phyloP scores from a whole-genome alignment of 37 sponge, comb jelly and placozoan species.

The Petrosia ficiformis region DNA sequence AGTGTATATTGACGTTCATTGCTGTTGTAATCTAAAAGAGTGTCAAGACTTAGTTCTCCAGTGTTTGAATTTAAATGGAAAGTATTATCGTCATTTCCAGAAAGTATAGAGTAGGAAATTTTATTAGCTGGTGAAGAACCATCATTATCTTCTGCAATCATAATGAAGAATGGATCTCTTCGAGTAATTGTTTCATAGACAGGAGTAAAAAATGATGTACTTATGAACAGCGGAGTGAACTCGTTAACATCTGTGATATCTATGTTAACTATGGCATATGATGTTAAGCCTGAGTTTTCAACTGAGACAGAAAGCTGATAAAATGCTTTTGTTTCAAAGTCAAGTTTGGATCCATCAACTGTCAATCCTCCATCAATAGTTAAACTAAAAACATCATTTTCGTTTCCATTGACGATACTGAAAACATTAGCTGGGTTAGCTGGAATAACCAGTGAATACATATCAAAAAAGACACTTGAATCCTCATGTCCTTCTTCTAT shows the following conservation, averaged over 20 bases:
- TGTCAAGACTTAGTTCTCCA: conserved; percentile 31
- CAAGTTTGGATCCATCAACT: conserved; percentile 4
- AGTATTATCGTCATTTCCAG: conserved; percentile 8
- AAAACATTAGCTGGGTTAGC: not conserved
- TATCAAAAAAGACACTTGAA: not conserved
- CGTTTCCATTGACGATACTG: conserved; percentile 17
- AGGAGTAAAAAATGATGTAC: conserved; percentile 25
- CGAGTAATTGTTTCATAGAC: conserved; percentile 47
- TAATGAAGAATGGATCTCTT: conserved; percentile 20
- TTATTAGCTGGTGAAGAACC: conserved; percentile 25
- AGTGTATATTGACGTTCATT: conserved; percentile 22
- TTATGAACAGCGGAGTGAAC: conserved; percentile 46
- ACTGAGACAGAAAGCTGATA: conserved; percentile 52
- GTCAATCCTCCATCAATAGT: not conserved
- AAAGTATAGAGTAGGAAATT: conserved; percentile 4
- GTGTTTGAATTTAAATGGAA: conserved; percentile 28
- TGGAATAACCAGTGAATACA: not conserved
- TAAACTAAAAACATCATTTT: conserved; percentile 8
- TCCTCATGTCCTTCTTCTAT: not conserved
- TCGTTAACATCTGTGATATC: conserved; percentile 62
- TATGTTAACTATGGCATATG: conserved; percentile 42
- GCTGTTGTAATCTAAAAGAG: conserved; percentile 29
- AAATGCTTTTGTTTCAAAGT: conserved; percentile 40
- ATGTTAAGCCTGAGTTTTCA: not conserved
- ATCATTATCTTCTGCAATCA: conserved; percentile 49